Evolutionary conservation across 2,797 vertebrate genomes (phyloP), one percentile per base, ranked within the genome.

Genomic region (Saxicola maurus): DNA sequence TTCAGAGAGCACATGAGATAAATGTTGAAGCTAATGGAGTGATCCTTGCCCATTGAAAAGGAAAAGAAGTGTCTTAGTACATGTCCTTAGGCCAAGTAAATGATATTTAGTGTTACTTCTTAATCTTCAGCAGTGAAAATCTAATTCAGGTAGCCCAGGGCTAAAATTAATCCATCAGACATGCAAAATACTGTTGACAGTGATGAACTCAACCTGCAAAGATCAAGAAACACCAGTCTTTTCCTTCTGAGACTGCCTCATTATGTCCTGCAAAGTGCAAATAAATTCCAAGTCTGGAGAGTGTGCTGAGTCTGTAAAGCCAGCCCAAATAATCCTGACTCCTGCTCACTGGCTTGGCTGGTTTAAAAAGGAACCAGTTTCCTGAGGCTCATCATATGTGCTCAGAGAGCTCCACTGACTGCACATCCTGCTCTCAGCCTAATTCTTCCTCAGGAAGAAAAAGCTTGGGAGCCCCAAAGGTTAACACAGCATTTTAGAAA

Each of bases 21-120:
- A 84, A 86, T 69, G 93, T 65, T 95, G 89, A 86, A 91, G 88
- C 77, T 96, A 96, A 94, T 92, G 87, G 51, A 69, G 75, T 7
- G 11, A 92, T 82, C 93, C 87, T 95, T 94, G 56, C 38, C 27
- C 37, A 83, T 3, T 89, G 87, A 43, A 60, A 82, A 80, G 92
- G 66, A 77, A 91, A 91, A 94, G 62, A 77, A 89, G 75, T 80
- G 48, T 94, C 89, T 86, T 73, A 82, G 77, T 73, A 33, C 48
- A 66, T 48, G 61, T 80, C 84, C 69, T 81, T 65, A 59, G 79
- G 79, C 79, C 35, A 73, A 42, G 49, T 51, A 48, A 93, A 62
- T 30, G 16, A 85, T 82, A 72, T 35, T 82, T 71, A 85, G 21
- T 38, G 45, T 37, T 87, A 48, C 31, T 67, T 59, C 75, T 87